A percentile compares a stretch with the other conserved stretches of the same genome.
Evolutionary conservation across 2,113 vertebrate genomes (phyloP).

Genomic region (Nanorana parkeri): DNA sequence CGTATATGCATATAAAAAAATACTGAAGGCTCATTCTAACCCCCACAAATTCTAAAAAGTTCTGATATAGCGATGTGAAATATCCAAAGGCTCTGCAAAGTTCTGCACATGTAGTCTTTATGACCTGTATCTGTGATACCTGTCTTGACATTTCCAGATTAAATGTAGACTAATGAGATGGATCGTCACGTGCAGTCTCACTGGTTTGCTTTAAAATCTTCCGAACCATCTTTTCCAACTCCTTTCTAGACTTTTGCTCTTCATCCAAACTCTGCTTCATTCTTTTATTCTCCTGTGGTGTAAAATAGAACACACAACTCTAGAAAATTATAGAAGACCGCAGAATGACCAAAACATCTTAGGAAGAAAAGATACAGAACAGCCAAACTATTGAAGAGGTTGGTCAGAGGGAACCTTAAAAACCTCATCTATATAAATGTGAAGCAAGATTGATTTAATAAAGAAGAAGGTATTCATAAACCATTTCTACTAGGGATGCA

Average conservation of each 20-base stretch:
- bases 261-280: slow-evolving; percentile 98
- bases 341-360: too few relatives aligned
- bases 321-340: too few relatives aligned
- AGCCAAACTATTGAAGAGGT: too few relatives aligned
- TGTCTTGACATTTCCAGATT: background rate
- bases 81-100: background rate
- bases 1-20: background rate
- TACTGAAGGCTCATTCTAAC: background rate
- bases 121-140: background rate
- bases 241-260: slow-evolving; percentile 93
- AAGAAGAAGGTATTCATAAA: too few relatives aligned
- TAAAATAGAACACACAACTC: background rate
- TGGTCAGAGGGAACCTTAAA: too few relatives aligned
- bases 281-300: slow-evolving; percentile 88
- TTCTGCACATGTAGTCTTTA: slow-evolving; percentile 11
- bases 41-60: background rate
- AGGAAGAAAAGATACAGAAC: too few relatives aligned
- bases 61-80: background rate
- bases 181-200: slow-evolving; percentile 86
- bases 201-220: slow-evolving; percentile 93
- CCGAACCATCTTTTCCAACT: slow-evolving; percentile 90
- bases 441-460: too few relatives aligned
- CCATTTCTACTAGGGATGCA: too few relatives aligned
- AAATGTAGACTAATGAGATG: slow-evolving; percentile 70
- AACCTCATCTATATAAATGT: too few relatives aligned